Conservation (phyloP, 2,113 vertebrate species). For the Apodemus sylvaticus region DNA sequence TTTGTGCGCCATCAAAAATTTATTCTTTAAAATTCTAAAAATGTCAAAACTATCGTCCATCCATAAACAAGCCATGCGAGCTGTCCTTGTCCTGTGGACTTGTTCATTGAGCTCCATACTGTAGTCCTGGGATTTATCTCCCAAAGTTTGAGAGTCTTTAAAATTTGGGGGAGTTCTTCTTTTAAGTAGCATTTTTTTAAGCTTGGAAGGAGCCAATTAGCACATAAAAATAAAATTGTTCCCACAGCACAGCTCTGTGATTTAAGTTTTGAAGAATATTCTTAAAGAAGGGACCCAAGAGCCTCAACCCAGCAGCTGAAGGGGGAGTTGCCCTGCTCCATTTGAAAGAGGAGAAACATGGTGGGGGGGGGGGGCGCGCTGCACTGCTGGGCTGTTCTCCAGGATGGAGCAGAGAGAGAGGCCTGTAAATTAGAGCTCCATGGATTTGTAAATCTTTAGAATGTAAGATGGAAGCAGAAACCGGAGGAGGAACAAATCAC, state of each 20-base stretch:
- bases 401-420: neutral
- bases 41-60: neutral
- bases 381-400: neutral
- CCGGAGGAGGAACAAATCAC: slow-evolving; percentile 44
- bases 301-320: neutral
- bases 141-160: neutral
- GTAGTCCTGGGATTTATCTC: neutral
- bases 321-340: neutral
- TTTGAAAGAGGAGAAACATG: neutral
- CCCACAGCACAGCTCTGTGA: neutral
- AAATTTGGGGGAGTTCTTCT: neutral
- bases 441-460: slow-evolving; percentile 56
- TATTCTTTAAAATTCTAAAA: neutral
- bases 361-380: neutral
- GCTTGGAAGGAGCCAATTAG: slow-evolving; percentile 8
- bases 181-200: neutral
- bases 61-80: neutral
- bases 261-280: slow-evolving; percentile 35
- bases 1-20: neutral
- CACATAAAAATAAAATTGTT: neutral
- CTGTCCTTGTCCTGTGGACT: neutral
- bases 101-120: neutral
- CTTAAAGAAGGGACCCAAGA: neutral
- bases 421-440: neutral
- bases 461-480: neutral